These are phyloP conservation scores for Henicopernis longicauda DNA, from an alignment of 2,113 vertebrate species.

Conservation along the genomic window DNA sequence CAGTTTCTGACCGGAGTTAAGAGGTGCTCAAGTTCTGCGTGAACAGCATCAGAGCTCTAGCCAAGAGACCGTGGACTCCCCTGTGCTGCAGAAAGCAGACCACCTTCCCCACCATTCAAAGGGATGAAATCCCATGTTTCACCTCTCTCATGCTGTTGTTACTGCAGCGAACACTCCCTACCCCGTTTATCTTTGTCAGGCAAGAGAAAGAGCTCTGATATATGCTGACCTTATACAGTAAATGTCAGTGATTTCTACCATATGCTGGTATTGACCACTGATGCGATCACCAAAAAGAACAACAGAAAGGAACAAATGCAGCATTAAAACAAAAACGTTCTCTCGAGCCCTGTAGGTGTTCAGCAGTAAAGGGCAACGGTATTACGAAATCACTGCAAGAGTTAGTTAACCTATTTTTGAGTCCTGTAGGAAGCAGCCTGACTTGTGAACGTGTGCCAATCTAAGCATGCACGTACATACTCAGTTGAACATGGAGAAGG, in stretches of 20 bases:
- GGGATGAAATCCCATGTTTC: not conserved
- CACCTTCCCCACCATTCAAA: not conserved
- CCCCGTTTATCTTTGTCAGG: not conserved
- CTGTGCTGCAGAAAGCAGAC: fast-evolving
- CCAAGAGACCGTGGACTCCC: not conserved
- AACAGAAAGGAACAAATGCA: not conserved
- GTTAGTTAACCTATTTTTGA: not conserved
- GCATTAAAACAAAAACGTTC: not conserved
- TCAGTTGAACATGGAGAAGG: not conserved
- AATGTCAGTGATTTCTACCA: not conserved
- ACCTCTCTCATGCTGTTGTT: not conserved
- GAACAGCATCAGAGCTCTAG: not conserved
- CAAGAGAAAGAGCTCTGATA: not conserved
- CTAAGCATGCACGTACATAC: not conserved
- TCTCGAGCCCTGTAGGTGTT: not conserved
- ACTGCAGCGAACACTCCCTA: fast-evolving
- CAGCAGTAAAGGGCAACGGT: not conserved
- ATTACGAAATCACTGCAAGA: not conserved
- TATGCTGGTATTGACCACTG: fast-evolving
- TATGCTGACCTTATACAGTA: not conserved
- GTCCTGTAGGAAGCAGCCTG: not conserved
- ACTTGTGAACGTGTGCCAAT: fast-evolving
- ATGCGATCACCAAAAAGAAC: not conserved
- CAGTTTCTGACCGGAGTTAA: not conserved
- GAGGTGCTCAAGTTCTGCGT: not conserved